Percentiles rank a stretch among this genome's conserved stretches.
phyloP scores from a whole-genome alignment of 2,113 vertebrate genomes.

The Thalassarche chlororhynchos region DNA sequence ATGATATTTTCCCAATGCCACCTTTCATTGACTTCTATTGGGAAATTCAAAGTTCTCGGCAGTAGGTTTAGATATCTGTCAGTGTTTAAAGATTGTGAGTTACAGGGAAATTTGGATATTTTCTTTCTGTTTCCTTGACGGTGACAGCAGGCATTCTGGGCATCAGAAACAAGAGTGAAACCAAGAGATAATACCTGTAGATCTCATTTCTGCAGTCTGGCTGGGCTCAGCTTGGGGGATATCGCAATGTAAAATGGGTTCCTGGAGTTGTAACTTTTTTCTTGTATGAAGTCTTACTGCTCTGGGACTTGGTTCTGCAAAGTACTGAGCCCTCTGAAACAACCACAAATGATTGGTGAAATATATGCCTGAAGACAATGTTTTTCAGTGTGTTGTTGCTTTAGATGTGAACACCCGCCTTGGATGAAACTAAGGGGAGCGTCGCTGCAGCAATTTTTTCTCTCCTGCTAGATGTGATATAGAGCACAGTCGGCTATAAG shows the following conservation, averaged over 20 bases:
- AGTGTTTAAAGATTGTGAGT: not conserved
- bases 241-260: not conserved
- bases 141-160: not conserved
- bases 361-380: accelerated
- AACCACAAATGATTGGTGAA: not conserved
- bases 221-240: not conserved
- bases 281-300: not conserved
- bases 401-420: not conserved
- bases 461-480: accelerated
- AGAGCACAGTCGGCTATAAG: accelerated
- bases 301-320: not conserved
- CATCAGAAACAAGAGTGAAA: not conserved
- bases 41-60: not conserved
- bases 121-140: not conserved
- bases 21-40: not conserved
- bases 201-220: not conserved
- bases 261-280: not conserved
- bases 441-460: not conserved
- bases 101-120: not conserved
- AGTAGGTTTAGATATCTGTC: not conserved
- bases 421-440: not conserved
- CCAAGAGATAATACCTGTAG: not conserved
- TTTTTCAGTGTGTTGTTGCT: not conserved
- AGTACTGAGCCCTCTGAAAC: not conserved
- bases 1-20: not conserved